Evolutionary conservation across 2,113 vertebrate genomes (phyloP).

Genomic region (Ploceus nigricollis): DNA sequence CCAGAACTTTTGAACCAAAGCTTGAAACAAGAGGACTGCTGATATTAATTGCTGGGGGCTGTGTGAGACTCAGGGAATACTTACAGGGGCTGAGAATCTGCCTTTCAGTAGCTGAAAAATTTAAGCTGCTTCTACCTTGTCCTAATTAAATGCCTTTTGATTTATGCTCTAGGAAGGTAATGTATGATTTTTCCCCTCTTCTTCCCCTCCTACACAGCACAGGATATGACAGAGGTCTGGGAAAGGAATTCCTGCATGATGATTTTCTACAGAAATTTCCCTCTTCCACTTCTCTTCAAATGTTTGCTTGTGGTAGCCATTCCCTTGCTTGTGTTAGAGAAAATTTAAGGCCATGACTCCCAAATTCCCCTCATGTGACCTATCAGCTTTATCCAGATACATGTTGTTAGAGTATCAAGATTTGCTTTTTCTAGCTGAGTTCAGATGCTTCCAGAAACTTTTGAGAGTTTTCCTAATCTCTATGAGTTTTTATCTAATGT

Average conservation of each 20-base stretch:
- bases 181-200: not conserved
- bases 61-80: not conserved
- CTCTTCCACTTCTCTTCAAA: not conserved
- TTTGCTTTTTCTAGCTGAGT: not conserved
- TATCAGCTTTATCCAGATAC: not conserved
- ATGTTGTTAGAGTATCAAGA: not conserved
- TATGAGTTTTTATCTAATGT: not conserved
- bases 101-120: not conserved
- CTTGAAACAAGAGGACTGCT: not conserved
- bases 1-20: not conserved
- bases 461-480: not conserved
- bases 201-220: not conserved
- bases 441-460: not conserved
- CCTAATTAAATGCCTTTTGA: not conserved
- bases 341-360: not conserved
- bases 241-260: not conserved
- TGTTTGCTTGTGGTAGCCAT: not conserved
- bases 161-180: not conserved
- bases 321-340: not conserved
- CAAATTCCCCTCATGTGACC: not conserved
- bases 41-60: not conserved
- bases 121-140: not conserved
- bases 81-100: not conserved
- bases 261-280: not conserved
- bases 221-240: not conserved